phyloP scores from a whole-genome alignment of 2,113 vertebrate genomes.

The Camelus bactrianus region DNA sequence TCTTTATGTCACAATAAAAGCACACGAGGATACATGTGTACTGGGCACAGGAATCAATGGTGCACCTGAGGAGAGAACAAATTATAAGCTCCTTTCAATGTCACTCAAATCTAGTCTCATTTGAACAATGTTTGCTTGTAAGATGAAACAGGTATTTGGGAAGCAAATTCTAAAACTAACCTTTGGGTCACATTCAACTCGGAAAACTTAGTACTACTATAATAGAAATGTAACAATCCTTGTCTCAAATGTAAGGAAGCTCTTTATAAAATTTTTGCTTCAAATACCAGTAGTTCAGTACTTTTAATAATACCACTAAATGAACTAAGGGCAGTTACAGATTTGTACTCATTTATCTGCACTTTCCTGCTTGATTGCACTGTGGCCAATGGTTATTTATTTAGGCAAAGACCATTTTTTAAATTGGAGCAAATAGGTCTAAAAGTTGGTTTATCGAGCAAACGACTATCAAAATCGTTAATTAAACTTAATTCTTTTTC shows the following conservation, averaged over 20 bases:
- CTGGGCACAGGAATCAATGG: neutral
- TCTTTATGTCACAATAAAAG: neutral
- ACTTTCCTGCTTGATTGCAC: neutral
- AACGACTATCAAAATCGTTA: neutral
- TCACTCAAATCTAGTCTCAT: neutral
- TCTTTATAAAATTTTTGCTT: neutral
- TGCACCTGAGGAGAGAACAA: neutral
- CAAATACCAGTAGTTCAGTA: neutral
- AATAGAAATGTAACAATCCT: neutral
- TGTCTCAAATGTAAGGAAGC: neutral
- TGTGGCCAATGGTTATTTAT: neutral
- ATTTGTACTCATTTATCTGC: neutral
- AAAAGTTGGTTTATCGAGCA: neutral
- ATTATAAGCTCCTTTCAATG: neutral
- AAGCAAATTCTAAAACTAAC: slow-evolving; percentile 57
- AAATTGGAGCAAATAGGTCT: neutral
- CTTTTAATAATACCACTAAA: neutral
- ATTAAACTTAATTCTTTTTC: slow-evolving; percentile 27
- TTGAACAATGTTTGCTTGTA: slow-evolving; percentile 20
- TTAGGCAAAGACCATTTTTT: neutral
- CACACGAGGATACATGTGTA: neutral
- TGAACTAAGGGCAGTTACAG: neutral
- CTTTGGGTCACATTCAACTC: neutral
- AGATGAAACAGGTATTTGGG: neutral
- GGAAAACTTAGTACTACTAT: neutral